Base-by-base conservation (phyloP, 2,113 vertebrate genomes). In the Megaceryle torquata region DNA sequence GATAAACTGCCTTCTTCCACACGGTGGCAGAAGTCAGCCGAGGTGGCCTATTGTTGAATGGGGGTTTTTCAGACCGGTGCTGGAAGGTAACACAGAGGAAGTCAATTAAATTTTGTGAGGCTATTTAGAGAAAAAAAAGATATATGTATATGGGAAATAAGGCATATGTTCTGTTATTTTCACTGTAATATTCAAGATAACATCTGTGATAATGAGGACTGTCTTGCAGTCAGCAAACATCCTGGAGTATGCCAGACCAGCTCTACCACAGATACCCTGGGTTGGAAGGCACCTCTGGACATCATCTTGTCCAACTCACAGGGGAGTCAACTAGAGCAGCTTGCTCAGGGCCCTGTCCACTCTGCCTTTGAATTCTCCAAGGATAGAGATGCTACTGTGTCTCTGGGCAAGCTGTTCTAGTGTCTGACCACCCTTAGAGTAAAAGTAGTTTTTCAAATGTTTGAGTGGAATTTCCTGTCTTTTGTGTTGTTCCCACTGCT, bases 11-110 rank as follows among this genome's bases (percentile, higher is more conserved):
- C 33, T 33, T 51, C 26, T 41, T 67, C 93, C 96, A 79, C 86
- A 2, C 61, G 93, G 50, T 93, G 96, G 91, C 88, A 63, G 2
- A 29, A 51, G 77, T 1, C 88, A 93, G 90, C 92, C 44, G 9
- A 18, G 37, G 48, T 8, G 85, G 54, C 81, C 82, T 24, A 3
- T 1, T 46, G 0, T 1, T 46, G 0, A n/a, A 18, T 2, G 31
- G 13, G 9, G 15, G 16, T 5, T 28, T 63, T 50, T n/a, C 70
- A 10, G 48, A 0, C 41, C 11, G 6, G 8, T 4, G 59, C 69
- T 21, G 71, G 50, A 50, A 37, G 57, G 65, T 29, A 19, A 3
- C 39, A 10, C 17, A 1, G 5, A 18, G 4, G 6, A 31, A 31
- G 13, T 19, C 54, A 13, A 57, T 48, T 24, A 8, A 19, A 33